Percentiles rank a stretch among this genome's conserved stretches.
Evolutionary conservation across 2,113 vertebrate species (phyloP).

Genomic region (Thunnus maccoyii): DNA sequence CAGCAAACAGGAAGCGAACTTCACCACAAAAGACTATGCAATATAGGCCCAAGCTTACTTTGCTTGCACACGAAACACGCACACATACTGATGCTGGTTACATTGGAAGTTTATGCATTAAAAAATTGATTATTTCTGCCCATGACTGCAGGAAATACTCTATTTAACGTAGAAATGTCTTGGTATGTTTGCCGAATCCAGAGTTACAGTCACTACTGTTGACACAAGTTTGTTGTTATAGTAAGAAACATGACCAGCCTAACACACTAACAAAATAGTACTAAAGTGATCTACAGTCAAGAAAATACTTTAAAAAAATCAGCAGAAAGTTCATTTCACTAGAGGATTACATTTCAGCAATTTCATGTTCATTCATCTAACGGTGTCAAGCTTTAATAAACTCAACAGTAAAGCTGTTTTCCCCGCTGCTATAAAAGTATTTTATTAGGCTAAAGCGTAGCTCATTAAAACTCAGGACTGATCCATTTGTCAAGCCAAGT

Average conservation of each 20-base stretch:
- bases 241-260: neutral
- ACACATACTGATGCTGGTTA: neutral
- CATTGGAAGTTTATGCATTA: neutral
- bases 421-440: neutral
- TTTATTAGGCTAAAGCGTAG: neutral
- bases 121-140: neutral
- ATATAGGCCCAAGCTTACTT: neutral
- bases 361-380: conserved; percentile 1
- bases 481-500: neutral
- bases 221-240: neutral
- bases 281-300: neutral
- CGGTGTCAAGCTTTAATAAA: neutral
- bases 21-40: conserved; percentile 50
- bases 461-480: neutral
- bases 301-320: neutral
- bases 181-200: too few species aligned
- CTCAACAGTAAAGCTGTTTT: neutral
- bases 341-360: neutral
- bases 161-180: too few species aligned
- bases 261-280: neutral
- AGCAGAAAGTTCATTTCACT: neutral
- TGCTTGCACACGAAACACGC: neutral
- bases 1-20: conserved; percentile 74
- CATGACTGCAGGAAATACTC: too few species aligned
- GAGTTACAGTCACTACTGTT: neutral